Evolutionary conservation across 2,113 vertebrate species (phyloP), one percentile per base, ranked within the genome.

Genomic region (Podiceps cristatus): DNA sequence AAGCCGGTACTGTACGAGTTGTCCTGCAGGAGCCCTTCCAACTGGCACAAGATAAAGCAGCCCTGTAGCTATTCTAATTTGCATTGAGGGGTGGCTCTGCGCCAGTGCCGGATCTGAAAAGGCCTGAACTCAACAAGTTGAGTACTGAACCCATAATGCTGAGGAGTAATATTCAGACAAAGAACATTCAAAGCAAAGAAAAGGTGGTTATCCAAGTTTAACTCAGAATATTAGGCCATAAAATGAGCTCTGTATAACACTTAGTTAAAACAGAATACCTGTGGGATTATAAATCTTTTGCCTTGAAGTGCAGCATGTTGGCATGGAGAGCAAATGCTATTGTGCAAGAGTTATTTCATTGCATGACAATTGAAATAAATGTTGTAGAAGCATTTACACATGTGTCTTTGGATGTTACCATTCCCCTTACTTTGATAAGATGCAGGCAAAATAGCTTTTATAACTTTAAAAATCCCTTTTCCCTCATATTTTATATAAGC

Each of bases 381-480:
- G 79, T 95, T 93, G 82, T 94, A 82, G 95, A 97, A 97, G 79
- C 69, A 88, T 87, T 97, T 97, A 96, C 89, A 96, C 80, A 79
- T 81, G 71, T 95, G 97, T 69, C 86, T 93, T 85, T 94, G 79
- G 76, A 89, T 91, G 67, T 91, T 92, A 74, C 59, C 59, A 78
- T 92, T 94, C 50, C 23, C 12, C 83, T 45, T 80, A 53, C 76
- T 96, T 96, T 96, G 96, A 97, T 94, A 93, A 92, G 94, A 96
- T 42, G 37, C 92, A 96, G 87, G 76, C 73, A 97, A 96, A 92
- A 96, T 81, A 93, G 9, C 73, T 93, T 90, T 92, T 59, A 86
- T 94, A 93, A 58, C 49, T 88, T 96, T 67, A 79, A 96, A 86
- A 95, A 75, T 93, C 69, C 74, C 74, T 81, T 93, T 94, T 83